Base-by-base conservation (phyloP, 2,797 vertebrate genomes). In the Prunella strophiata region DNA sequence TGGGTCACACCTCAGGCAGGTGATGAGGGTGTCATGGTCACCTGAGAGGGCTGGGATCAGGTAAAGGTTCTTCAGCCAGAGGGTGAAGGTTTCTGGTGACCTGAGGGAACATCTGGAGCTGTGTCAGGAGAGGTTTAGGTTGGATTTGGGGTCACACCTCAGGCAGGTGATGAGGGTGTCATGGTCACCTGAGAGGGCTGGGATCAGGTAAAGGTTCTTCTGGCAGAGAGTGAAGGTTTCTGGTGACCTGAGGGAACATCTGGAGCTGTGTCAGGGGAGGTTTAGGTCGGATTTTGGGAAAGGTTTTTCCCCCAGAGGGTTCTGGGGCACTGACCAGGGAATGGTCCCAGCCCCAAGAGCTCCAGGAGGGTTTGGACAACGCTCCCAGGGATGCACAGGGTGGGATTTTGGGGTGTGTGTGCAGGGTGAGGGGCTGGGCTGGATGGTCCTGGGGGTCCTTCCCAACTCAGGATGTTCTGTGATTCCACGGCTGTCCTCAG, bases 331-430 rank as follows among this genome's bases (percentile, higher is more conserved):
- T 59, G 54, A 1, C 11, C 43, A 34, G 19, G 42, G 30, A 55
- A 83, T 32, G 32, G n/a, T 1, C 15, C 10, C 19, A 1, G 23
- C 40, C 8, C 50, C 58, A 7, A 19, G 8, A 85, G 47, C 45
- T 38, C n/a, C 71, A n/a, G 47, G 45, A 38, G 22, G 1, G 72
- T 67, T 67, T 59, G 82, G 52, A n/a, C 10, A 29, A 0, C 1
- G 0, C 47, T 52, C 3, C 2, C n/a, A 12, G 2, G 3, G 32
- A 15, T 7, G 52, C 16, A 2, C 25, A 15, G 48, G 3, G 16
- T 38, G 48, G 55, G 34, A 12, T 47, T 77, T 16, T 54, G 48
- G 48, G 65, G 40, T 17, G 63, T 52, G 15, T 38, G 47, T 1
- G 63, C n/a, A 62, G 11, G 20, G 20, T 2, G 20, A 11, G 20